Base-by-base conservation (phyloP, 2,113 vertebrate genomes). In the Ciconia maguari region DNA sequence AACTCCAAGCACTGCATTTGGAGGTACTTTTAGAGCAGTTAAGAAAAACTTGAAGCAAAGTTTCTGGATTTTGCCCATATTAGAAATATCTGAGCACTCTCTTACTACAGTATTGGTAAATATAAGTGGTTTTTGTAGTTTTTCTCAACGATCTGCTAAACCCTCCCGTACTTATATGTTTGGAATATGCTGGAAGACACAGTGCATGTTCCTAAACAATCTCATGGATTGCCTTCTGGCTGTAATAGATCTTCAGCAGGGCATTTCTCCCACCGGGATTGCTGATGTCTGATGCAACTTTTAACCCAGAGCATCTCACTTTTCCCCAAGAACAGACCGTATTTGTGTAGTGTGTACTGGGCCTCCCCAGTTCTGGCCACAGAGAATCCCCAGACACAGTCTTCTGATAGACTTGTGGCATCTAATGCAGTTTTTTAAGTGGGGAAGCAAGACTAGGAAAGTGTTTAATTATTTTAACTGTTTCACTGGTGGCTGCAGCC, bases 221-320 rank as follows among this genome's bases (percentile, higher is more conserved):
- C 26, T 62, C 2, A 3, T 38, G 18, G 19, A 61, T 30, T 46
- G 13, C 42, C 21, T 78, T 78, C 49, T 71, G n/a, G 7, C 64
- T 87, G 49, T 42, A 72, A 68, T 0, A 58, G 60, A 94, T 60
- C 29, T 70, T 68, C 2, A 5, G 12, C 25, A 44, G 25, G 44
- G 7, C 2, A 2, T 76, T 87, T 71, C 3, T 87, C 20, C 41
- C 41, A 89, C 9, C 0, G 0, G 26, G 30, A 76, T 5, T 32
- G 34, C 13, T 61, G 25, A 48, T n/a, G 8, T 65, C 29, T 84
- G 60, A 74, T 64, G 21, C 17, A 91, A 44, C 24, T 76, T 82
- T 76, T 79, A 64, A 93, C 11, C 3, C 19, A 55, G 20, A 8
- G 2, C 11, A 4, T 42, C 38, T 84, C 16, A 41, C 41, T 92